Evolutionary conservation across 2,888 invertebrate species (phyloP).

Genomic region (Drosophila stalkeri): DNA sequence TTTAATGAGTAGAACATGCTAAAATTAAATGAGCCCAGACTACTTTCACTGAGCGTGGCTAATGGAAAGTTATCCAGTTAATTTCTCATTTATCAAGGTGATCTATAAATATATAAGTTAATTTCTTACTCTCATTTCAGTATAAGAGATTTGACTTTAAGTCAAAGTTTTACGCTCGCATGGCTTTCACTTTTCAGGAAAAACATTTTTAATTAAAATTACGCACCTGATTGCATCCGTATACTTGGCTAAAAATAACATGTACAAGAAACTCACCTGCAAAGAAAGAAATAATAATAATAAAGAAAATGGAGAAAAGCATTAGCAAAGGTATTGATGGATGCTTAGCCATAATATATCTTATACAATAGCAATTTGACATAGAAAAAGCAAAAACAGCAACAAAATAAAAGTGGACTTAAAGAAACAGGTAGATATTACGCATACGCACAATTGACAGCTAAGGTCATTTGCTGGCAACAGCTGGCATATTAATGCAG

Average conservation of each 20-base stretch:
- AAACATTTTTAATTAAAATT: slow-evolving; percentile 5
- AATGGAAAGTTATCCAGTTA: neutral
- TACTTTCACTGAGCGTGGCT: neutral
- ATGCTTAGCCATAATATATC: slow-evolving; percentile 8
- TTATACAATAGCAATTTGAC: slow-evolving; percentile 31
- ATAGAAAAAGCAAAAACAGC: neutral
- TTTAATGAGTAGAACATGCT: slow-evolving; percentile 10
- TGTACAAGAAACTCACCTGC: slow-evolving; percentile 47
- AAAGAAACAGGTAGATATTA: slow-evolving; percentile 23
- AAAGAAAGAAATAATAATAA: slow-evolving; percentile 18
- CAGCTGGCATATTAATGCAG: slow-evolving; percentile 67
- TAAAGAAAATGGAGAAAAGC: neutral
- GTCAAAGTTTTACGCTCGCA: neutral
- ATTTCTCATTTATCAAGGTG: neutral
- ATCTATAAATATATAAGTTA: neutral
- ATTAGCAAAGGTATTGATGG: slow-evolving; percentile 22
- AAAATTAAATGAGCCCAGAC: neutral
- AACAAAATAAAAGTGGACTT: neutral
- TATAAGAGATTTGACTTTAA: neutral
- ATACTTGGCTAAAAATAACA: slow-evolving; percentile 4
- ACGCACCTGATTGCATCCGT: slow-evolving; percentile 25
- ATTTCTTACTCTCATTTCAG: neutral
- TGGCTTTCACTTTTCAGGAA: neutral
- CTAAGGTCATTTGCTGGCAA: slow-evolving; percentile 58
- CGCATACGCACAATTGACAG: slow-evolving; percentile 59